A percentile compares a stretch with the other conserved stretches of the same genome.
Evolutionary conservation across 2,113 vertebrate species (phyloP).

Genomic region (Stigmatopora argus): DNA sequence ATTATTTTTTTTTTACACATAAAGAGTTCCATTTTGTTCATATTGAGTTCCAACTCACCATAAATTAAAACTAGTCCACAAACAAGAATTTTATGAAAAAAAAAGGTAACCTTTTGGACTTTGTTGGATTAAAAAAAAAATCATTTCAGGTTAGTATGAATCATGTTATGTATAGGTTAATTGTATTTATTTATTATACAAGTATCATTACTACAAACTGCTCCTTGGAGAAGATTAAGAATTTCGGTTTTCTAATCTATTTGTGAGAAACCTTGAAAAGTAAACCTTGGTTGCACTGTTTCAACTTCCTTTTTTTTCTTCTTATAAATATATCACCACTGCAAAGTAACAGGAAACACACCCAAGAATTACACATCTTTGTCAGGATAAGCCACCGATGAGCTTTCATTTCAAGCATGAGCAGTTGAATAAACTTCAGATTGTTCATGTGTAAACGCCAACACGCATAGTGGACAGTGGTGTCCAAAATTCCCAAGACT

Average conservation of each 20-base stretch:
- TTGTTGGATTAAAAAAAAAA: too few relatives aligned
- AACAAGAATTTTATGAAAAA: too few relatives aligned
- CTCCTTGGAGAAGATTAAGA: not conserved
- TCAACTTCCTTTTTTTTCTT: conserved; percentile 41
- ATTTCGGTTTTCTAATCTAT: not conserved
- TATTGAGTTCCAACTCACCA: too few relatives aligned
- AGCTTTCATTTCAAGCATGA: not conserved
- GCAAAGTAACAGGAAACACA: conserved; percentile 54
- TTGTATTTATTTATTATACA: too few relatives aligned
- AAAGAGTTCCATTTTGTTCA: too few relatives aligned
- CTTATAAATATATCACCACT: conserved; percentile 5
- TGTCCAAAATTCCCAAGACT: not conserved
- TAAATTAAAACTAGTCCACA: too few relatives aligned
- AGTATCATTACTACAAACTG: not conserved
- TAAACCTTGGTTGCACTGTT: not conserved
- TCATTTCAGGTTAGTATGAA: too few relatives aligned
- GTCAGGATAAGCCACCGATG: not conserved
- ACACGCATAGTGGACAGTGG: not conserved
- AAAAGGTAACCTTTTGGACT: too few relatives aligned
- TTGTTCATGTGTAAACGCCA: not conserved
- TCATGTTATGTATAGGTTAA: too few relatives aligned
- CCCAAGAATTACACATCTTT: conserved; percentile 19
- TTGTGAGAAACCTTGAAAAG: not conserved
- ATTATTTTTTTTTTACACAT: too few relatives aligned
- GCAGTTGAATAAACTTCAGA: not conserved